Base-by-base conservation (phyloP, 2,888 invertebrate species). In the Hemicrepidius hirtus region DNA sequence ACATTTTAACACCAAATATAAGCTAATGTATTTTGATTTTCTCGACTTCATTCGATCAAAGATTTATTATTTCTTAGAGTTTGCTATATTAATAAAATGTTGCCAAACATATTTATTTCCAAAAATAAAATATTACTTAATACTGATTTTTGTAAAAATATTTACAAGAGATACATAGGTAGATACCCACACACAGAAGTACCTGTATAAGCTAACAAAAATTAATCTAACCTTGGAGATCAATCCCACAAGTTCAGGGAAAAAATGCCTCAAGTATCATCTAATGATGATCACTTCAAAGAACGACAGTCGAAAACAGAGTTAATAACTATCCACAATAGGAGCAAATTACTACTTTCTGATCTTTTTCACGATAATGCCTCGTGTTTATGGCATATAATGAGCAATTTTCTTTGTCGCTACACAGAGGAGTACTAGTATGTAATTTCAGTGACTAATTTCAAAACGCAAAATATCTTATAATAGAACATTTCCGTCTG, bases 231-330 rank as follows among this genome's bases (percentile, higher is more conserved):
- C 18, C 41, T 71, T 64, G 18, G 46, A 59, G 60, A 60, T 71
- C 60, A 55, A 66, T 66, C 50, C 37, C 60, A 20, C 40, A 63
- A 35, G 21, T 53, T 53, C 40, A 20, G n/a, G 28, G 28, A 63
- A 66, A 68, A 69, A 68, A 50, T 65, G 68, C 74, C 72, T 57
- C 28, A 40, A 75, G 72, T 66, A 62, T 67, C 68, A 70, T 75
- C 76, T 80, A 80, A 80, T 80, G 79, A 79, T 79, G 76, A 77
- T 75, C 76, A 75, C 76, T 77, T 79, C 78, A 75, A 65, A 72
- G 80, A 79, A 80, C 67, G 78, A 80, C 78, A 78, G 71, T 73
- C 75, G 75, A 77, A 79, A 79, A 77, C 62, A 68, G 67, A 64
- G 64, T 72, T 79, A 79, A 77, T 77, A 77, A 77, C 74, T 70